Percentiles rank a stretch among this genome's conserved stretches.
Conservation (phyloP, 2,888 invertebrate species). For the Ophonus ardosiacus region DNA sequence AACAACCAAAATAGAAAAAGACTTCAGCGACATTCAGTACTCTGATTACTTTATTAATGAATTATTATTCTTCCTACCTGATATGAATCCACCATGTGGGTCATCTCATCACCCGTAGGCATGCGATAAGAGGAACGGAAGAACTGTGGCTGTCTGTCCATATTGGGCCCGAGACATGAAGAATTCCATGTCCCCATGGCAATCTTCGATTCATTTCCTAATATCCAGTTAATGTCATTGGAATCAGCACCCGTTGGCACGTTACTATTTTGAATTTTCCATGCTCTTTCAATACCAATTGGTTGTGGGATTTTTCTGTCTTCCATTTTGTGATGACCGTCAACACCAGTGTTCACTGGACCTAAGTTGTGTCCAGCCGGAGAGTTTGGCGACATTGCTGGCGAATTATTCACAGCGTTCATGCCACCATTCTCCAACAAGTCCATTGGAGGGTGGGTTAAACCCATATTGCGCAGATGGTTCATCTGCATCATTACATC, state of each 20-base stretch:
- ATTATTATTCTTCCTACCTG: slow-evolving; percentile 71
- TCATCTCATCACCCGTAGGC: slow-evolving; percentile 74
- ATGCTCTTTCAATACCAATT: slow-evolving; percentile 90
- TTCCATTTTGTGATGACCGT: slow-evolving; percentile 72
- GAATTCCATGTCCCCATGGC: slow-evolving; percentile 71
- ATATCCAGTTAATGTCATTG: slow-evolving; percentile 75
- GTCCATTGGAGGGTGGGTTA: slow-evolving; percentile 55
- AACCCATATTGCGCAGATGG: slow-evolving; percentile 63
- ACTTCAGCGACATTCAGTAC: too few species aligned
- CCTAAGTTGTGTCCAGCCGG: slow-evolving; percentile 68
- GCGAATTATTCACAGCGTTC: slow-evolving; percentile 76
- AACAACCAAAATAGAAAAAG: too few species aligned
- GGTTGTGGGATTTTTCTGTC: slow-evolving; percentile 83
- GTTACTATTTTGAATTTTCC: slow-evolving; percentile 77
- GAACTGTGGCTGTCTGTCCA: slow-evolving; percentile 70
- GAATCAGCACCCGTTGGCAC: slow-evolving; percentile 71
- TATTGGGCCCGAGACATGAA: slow-evolving; percentile 70
- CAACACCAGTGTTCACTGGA: slow-evolving; percentile 65
- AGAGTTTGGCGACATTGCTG: slow-evolving; percentile 75
- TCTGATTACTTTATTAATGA: too few species aligned
- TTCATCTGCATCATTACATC: slow-evolving; percentile 69
- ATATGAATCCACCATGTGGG: slow-evolving; percentile 76
- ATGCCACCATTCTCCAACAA: slow-evolving; percentile 76
- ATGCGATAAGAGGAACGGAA: slow-evolving; percentile 72
- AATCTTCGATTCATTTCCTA: slow-evolving; percentile 74